Conservation (phyloP, 1,140 invertebrate genomes). For the Eriosoma lanigerum region DNA sequence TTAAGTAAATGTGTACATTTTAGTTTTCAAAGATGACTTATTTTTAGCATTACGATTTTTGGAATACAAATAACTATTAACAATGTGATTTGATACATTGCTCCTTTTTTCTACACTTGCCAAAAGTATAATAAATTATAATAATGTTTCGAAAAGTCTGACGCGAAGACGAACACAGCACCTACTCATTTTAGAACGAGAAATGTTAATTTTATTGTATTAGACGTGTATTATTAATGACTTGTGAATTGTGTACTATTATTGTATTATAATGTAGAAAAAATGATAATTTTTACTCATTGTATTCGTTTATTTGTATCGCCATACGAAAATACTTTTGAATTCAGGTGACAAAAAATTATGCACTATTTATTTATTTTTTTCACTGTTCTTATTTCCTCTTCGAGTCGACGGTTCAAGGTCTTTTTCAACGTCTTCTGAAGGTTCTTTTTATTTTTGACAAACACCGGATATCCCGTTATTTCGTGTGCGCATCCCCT, state of each 20-base stretch:
- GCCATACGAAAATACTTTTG: too few species aligned
- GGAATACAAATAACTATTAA: too few species aligned
- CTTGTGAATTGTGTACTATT: too few species aligned
- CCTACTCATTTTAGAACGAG: background rate
- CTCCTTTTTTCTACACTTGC: too few species aligned
- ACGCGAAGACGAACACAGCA: background rate
- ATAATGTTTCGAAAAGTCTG: background rate
- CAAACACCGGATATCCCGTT: slow-evolving; percentile 38
- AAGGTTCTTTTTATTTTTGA: slow-evolving; percentile 21
- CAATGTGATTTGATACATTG: too few species aligned
- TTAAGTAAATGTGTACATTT: too few species aligned
- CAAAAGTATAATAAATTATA: background rate
- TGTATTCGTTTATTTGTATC: background rate
- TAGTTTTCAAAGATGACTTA: too few species aligned
- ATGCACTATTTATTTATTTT: background rate
- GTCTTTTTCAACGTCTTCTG: background rate
- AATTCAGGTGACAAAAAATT: slow-evolving; percentile 1
- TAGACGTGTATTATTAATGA: background rate
- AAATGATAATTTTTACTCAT: background rate
- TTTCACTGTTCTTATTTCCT: slow-evolving; percentile 16
- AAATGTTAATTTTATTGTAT: slow-evolving; percentile 23
- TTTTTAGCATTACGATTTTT: too few species aligned
- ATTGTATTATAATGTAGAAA: too few species aligned
- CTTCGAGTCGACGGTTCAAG: slow-evolving; percentile 26
- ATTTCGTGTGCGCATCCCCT: background rate